Evolutionary conservation across 2,888 invertebrate species (phyloP).

Genomic region (Imbricaverruca yamaguchii): DNA sequence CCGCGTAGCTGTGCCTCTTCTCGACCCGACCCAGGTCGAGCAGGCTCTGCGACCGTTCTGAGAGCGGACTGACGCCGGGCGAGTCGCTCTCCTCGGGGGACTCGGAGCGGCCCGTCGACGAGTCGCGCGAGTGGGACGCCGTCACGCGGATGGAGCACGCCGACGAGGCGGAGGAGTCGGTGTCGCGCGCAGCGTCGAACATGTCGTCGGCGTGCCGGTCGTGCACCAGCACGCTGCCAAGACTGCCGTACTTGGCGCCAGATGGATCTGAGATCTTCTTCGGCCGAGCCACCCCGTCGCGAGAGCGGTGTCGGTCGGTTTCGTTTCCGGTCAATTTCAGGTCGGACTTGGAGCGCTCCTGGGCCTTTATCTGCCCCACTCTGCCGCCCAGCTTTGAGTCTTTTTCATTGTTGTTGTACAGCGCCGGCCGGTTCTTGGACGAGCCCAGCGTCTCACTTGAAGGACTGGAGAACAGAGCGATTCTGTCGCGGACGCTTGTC

Average conservation of each 20-base stretch:
- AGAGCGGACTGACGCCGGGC: not conserved
- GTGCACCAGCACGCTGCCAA: not conserved
- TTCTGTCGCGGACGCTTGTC: constrained; percentile 69
- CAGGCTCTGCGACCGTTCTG: not conserved
- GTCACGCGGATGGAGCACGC: not conserved
- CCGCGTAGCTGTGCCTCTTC: constrained; percentile 1
- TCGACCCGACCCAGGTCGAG: not conserved
- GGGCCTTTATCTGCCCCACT: not conserved
- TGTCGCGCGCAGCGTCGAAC: not conserved
- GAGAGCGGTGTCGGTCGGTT: not conserved
- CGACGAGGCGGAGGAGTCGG: not conserved
- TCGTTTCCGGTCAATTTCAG: constrained; percentile 28
- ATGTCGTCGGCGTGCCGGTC: no score
- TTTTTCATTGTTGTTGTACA: not conserved
- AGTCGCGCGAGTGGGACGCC: not conserved
- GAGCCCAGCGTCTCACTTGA: constrained; percentile 25
- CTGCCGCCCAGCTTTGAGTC: not conserved
- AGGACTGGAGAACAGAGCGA: constrained; percentile 68
- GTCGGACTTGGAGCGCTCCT: constrained; percentile 30
- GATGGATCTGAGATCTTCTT: constrained; percentile 3
- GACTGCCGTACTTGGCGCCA: not conserved
- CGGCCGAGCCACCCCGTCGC: not conserved
- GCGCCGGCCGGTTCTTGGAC: constrained; percentile 2
- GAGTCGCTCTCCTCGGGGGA: not conserved
- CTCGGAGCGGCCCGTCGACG: not conserved